Base-by-base conservation (phyloP, 2,113 vertebrate genomes). In the Psilopogon haemacephalus region DNA sequence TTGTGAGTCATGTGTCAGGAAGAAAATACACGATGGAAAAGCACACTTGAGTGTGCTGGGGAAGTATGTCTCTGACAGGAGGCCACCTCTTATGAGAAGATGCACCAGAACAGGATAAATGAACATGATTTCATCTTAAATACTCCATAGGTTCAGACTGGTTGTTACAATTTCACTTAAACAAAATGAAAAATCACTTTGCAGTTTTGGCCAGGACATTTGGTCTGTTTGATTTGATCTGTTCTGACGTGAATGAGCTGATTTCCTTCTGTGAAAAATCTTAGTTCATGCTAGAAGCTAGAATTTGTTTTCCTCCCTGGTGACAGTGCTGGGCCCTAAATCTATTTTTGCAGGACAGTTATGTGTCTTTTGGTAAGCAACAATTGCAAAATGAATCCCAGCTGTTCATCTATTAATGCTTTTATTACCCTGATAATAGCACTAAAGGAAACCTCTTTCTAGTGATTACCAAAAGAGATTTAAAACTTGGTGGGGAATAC, bases 301-400 rank as follows among this genome's bases (percentile, higher is more conserved):
- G 59, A 48, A 70, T 84, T 95, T 88, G 74, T 68, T 83, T 92
- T 65, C 94, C 89, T 88, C 91, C 89, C 35, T 62, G 89, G 94
- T 94, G 86, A 75, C 69, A 76, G 8, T 71, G 28, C 33, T 58
- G 15, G 35, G 60, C 69, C 91, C 19, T 94, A 67, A 84, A 93
- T 6, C 9, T 70, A 8, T 73, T 88, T 94, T 76, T 58, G 11
- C 40, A 20, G 70, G 48, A 19, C 32, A 40, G 28, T 64, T 40
- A 46, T 11, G 3, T 16, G 8, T 28, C 14, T 69, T 59, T 24
- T 24, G 8, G 13, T 48, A 44, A 84, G 38, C 26, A 82, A 32
- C 15, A 44, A 12, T 40, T 23, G 12, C 0, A 1, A 56, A 68
- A 82, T 35, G 8, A 62, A 88, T 50, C 15, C 21, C 16, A 48